Evolutionary conservation across 2,888 invertebrate species (phyloP).

Genomic region (Sphaerophoria rueppellii): DNA sequence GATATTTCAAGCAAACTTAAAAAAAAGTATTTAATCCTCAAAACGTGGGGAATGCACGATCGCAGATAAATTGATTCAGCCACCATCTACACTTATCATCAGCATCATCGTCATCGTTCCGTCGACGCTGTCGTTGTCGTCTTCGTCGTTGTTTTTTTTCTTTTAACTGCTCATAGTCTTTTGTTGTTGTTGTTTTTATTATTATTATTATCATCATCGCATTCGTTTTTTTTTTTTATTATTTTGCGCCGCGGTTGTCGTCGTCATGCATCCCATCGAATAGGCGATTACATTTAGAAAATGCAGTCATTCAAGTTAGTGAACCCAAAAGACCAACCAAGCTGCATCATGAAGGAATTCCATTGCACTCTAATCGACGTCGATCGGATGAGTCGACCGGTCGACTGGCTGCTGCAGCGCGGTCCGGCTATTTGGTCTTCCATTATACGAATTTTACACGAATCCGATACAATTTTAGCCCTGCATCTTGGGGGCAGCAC

Average conservation of each 20-base stretch:
- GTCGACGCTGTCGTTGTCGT: constrained; percentile 45
- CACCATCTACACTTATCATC: constrained; percentile 57
- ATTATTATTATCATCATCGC: constrained; percentile 41
- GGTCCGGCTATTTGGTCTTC: constrained; percentile 59
- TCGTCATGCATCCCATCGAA: constrained; percentile 68
- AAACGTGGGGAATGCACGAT: constrained; percentile 60
- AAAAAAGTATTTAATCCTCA: constrained; percentile 50
- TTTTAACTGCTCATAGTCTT: not conserved
- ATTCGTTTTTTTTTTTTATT: constrained; percentile 24
- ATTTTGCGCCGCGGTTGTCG: constrained; percentile 33
- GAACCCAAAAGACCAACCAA: constrained; percentile 57
- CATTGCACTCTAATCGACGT: constrained; percentile 72
- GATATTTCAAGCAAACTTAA: constrained; percentile 20
- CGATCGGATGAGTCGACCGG: constrained; percentile 69
- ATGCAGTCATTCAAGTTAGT: constrained; percentile 72
- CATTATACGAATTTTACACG: constrained; percentile 70
- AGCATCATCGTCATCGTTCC: constrained; percentile 40
- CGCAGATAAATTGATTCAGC: constrained; percentile 57
- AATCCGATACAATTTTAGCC: constrained; percentile 71
- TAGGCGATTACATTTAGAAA: constrained; percentile 71
- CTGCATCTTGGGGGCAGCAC: constrained; percentile 49
- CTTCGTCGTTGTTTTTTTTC: constrained; percentile 21
- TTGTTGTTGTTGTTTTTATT: constrained; percentile 23
- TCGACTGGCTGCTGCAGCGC: constrained; percentile 36
- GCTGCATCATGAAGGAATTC: constrained; percentile 56